Base-by-base conservation (phyloP, 23 tunicate genomes). In the Phallusia fumigata region DNA sequence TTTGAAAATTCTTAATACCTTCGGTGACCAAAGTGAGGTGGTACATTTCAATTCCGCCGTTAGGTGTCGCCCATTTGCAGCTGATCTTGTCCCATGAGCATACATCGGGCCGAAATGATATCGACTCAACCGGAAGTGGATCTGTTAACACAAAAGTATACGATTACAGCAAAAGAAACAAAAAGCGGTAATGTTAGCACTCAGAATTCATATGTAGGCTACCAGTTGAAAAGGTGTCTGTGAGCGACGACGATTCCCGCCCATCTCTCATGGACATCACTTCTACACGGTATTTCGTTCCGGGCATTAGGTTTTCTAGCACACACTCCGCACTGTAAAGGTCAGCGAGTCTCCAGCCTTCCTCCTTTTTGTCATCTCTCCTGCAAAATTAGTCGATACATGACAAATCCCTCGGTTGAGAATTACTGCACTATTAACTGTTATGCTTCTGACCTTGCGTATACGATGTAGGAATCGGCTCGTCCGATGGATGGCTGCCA, bases 181-280 rank as follows among this genome's bases (percentile, higher is more conserved):
- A n/a, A n/a, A n/a, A n/a, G n/a, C n/a, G n/a, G n/a, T n/a, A n/a
- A n/a, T n/a, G n/a, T n/a, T n/a, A n/a, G n/a, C n/a, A n/a, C n/a
- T n/a, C n/a, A n/a, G n/a, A n/a, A n/a, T n/a, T n/a, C n/a, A n/a
- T n/a, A n/a, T n/a, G 47, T 40, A 40, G 47, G 10, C 47, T 52
- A 89, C 94, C 73, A 31, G 94, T 89, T 33, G 81, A 76, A 73
- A 87, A 89, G 19, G 45, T 45, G 33, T 79, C 80, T 8, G 77
- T n/a, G 0, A 77, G 85, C 11, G 90, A 77, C 6, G 87, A 79
- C 13, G 96, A 91, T 35, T 86, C 87, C 74, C 96, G 77, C 35
- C 90, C 88, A 51, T 91, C 96, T 33, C 96, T 64, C 76, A 85
- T 83, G 19, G 90, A 85, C 26, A 86, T 80, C 44, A 91, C 89